Evolutionary conservation across 2,797 vertebrate species (phyloP), one percentile per base, ranked within the genome.

Genomic region (Acridotheres tristis): DNA sequence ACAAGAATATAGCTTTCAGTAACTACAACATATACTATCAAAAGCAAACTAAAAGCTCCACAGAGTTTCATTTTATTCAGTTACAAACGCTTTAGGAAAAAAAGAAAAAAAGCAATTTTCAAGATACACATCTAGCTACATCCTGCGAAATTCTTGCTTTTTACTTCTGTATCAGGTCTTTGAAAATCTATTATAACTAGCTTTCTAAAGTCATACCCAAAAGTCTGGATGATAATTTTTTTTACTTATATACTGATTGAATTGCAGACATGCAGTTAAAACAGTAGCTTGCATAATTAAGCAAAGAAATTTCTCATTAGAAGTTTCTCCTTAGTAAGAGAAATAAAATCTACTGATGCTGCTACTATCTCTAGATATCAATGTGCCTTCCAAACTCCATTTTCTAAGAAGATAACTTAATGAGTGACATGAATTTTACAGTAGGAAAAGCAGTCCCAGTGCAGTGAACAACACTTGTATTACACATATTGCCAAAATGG

Each of bases 271-370:
- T 0, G 14, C 47, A 75, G 66, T 76, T 89, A 93, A 78, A 92
- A 45, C 32, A 89, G 62, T 69, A 92, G 51, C 55, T 89, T 93
- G 69, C 17, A 62, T 63, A 94, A 95, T 73, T 84, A 88, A 78
- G 6, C 1, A 0, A 87, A 73, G 65, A 66, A 89, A 94, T 90
- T 89, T 93, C 91, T 85, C 53, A 75, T 85, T 90, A 94, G 40
- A 78, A 91, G n/a, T 45, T 54, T 76, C 57, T 90, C 58, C 51
- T 85, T 54, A 75, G 53, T 72, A 90, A 94, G 85, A 84, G 80
- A 86, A 88, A 88, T 84, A 93, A 95, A 95, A 92, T 89, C 71
- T 79, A 76, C 36, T 79, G 86, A 90, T 82, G 89, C 53, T n/a
- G 7, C 87, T 85, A 59, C 45, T 79, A 86, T 59, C 38, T 57